A percentile compares a stretch with the other conserved stretches of the same genome.
These are phyloP conservation scores for Aphelenchoides besseyi DNA, from an alignment of 1,140 invertebrate genomes.

Conservation along the genomic window DNA sequence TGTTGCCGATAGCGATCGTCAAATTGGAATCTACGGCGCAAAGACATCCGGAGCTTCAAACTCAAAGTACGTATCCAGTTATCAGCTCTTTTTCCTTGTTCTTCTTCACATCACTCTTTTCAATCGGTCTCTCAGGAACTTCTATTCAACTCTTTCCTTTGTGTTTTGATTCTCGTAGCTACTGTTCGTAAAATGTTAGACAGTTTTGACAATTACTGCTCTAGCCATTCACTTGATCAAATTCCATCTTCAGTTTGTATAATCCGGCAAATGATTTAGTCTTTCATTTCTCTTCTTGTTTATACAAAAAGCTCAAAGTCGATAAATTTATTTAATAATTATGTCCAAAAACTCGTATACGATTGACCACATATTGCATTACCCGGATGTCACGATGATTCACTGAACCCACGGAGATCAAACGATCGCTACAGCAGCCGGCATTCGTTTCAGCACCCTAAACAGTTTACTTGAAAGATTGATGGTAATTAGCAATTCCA, in stretches of 20 bases:
- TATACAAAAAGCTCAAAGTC: background rate
- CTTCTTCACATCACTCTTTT: background rate
- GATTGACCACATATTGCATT: slow-evolving; percentile 31
- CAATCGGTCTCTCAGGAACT: no score
- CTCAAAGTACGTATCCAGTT: slow-evolving; percentile 6
- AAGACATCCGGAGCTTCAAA: background rate
- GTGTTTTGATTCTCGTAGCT: no score
- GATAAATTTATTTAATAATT: slow-evolving; percentile 19
- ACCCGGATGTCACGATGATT: slow-evolving; percentile 32
- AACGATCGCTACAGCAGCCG: slow-evolving; percentile 27
- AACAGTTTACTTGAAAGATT: no score
- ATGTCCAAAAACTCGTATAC: slow-evolving; percentile 26
- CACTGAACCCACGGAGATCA: slow-evolving; percentile 27
- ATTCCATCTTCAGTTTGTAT: no score
- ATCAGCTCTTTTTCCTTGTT: slow-evolving; percentile 5
- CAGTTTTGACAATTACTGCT: no score
- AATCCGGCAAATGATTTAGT: no score
- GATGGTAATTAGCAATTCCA: no score
- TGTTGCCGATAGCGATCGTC: background rate
- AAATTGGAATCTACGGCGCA: background rate
- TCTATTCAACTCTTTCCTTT: no score
- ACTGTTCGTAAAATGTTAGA: no score
- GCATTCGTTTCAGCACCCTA: slow-evolving; percentile 22
- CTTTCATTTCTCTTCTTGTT: no score
- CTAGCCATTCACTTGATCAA: no score